phyloP scores from a whole-genome alignment of 2,888 invertebrate genomes.

The Caprella mutica region DNA sequence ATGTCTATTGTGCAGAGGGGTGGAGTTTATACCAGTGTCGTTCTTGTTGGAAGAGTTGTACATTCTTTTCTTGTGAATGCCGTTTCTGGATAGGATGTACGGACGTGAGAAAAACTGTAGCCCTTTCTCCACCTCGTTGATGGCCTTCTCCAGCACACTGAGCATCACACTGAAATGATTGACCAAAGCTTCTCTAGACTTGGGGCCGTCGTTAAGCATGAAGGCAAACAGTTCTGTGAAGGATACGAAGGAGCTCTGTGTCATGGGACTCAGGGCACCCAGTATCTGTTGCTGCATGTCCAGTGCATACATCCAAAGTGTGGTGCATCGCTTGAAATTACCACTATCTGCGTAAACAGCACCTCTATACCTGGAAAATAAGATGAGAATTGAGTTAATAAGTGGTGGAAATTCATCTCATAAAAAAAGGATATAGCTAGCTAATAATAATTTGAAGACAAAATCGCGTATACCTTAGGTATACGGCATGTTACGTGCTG shows the following conservation, averaged over 20 bases:
- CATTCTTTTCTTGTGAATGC: too few species aligned
- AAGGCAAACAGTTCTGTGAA: conserved; percentile 91
- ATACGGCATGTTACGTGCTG: too few species aligned
- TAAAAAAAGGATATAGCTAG: too few species aligned
- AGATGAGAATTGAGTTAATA: not conserved
- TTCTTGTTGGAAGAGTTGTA: too few species aligned
- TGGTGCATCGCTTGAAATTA: conserved; percentile 75
- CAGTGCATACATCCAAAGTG: conserved; percentile 90
- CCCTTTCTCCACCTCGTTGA: conserved; percentile 45
- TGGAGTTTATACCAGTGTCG: not conserved
- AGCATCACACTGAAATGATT: conserved; percentile 71
- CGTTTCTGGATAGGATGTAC: conserved; percentile 5
- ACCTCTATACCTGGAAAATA: conserved; percentile 80
- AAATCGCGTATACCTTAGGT: too few species aligned
- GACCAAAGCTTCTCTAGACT: conserved; percentile 50
- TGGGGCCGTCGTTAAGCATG: conserved; percentile 65
- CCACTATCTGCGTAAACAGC: conserved; percentile 91
- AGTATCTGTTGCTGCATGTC: conserved; percentile 90
- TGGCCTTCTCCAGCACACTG: conserved; percentile 67
- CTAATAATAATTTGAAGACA: too few species aligned
- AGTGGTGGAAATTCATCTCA: too few species aligned
- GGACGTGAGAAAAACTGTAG: conserved; percentile 14
- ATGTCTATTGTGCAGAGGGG: not conserved
- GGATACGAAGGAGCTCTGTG: conserved; percentile 83
- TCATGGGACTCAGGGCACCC: conserved; percentile 85